Base-by-base conservation (phyloP, 2,888 invertebrate species). In the Phengaris arion region DNA sequence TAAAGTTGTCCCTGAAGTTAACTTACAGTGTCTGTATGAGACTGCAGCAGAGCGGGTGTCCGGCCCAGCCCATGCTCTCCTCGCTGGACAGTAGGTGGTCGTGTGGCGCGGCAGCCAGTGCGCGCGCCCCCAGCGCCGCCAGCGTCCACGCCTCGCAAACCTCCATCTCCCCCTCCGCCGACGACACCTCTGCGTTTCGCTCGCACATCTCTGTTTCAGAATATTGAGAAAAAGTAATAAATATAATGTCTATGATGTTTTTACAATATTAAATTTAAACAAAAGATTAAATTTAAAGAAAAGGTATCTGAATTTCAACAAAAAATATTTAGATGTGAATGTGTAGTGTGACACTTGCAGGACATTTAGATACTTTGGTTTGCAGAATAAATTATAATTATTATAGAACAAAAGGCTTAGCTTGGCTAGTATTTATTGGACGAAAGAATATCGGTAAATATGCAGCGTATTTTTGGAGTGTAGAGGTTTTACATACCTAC, bases 141-240 rank as follows among this genome's bases (percentile, higher is more conserved):
- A 98, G 91, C 52, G 95, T 95, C 98, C 98, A 98, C 68, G 98
- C 96, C 87, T 98, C 97, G 15, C 97, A 96, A 77, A 98, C 90
- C 87, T 98, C 98, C 75, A 95, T 94, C 74, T 98, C 95, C 0
- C 97, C 97, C 74, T 95, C 94, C 6, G 95, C 94, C 12, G 96
- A 96, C 6, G 98, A 97, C 3, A 96, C 94, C 80, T 95, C 95
- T 0, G 97, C 96, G 90, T 99, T 99, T 81, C 95, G 95, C 75
- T 95, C 95, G 84, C 98, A 98, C 94, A 97, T 97, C 13, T 94
- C 95, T 86, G 80, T 10, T 59, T 8, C 57, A n/a, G 13, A 48
- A 7, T 5, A 13, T 1, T 12, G 7, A 54, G 52, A 15, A 6
- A 64, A 45, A 64, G 12, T 35, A 12, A 64, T 46, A 1, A 2